Evolutionary conservation across 2,113 vertebrate species (phyloP), one percentile per base, ranked within the genome.

Genomic region (Oncorhynchus tshawytscha): DNA sequence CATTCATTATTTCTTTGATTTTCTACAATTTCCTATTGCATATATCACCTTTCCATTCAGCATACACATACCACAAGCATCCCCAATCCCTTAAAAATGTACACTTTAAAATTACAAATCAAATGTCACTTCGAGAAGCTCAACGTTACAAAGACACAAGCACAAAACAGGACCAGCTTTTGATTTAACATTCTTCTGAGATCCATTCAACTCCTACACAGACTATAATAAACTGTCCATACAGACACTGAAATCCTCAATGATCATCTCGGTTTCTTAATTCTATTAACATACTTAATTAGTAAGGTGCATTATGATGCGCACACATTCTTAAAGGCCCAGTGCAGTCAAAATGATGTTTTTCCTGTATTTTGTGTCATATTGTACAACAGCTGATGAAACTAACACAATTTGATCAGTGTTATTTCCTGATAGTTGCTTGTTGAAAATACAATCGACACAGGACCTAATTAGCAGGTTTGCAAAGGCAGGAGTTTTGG

Each of bases 171-270:
- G 51, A 54, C 51, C 51, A 5, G 15, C 51, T 18, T 54, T 54
- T 54, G 13, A 54, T 16, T 16, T 18, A 54, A 54, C 16, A 18
- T 18, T 22, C 11, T 75, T 54, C 20, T 24, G 57, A 77, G 57
- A 22, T 64, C 24, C 51, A 74, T 69, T n/a, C 31, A 34, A 20
- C 75, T 68, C 20, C n/a, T 45, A 12, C 51, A 70, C 78, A 34
- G 49, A 78, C 7, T 54, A 29, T 31, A 64, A 64, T 25, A 5
- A n/a, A 29, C 16, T 20, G 15, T 49, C 34, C 15, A 22, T 54
- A 5, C 51, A 48, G 2, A 45, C 20, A 45, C 20, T 18, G 4
- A 25, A 13, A 3, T 6, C 66, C 29, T 34, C 2, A 13, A 15
- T 34, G 16, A 70, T 48, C n/a, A 39, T 29, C 31, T 74, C 22